Base-by-base conservation (phyloP, 1,140 invertebrate genomes). In the Bilobella aurantiaca region DNA sequence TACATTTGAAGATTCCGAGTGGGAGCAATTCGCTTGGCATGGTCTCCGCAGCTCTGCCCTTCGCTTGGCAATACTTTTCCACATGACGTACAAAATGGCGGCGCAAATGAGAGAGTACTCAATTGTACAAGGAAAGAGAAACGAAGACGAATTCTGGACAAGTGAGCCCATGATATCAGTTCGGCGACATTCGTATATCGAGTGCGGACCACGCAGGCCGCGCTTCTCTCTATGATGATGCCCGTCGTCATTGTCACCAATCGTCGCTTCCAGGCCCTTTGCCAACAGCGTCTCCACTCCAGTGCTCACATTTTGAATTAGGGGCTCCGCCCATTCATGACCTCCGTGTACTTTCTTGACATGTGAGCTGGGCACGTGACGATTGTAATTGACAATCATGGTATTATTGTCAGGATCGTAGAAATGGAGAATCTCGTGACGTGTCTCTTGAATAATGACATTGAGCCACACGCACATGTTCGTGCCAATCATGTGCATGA, bases 401-500 rank as follows among this genome's bases (percentile, higher is more conserved):
- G 71, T 73, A 12, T 64, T 42, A 29, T 70, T 73, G 23, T 70
- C 71, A 1, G 71, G 71, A 59, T 73, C 69, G 57, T 73, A 73
- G 62, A 73, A 73, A n/a, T 67, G 63, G 1, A 78, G 69, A 71
- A 90, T 89, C 75, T 89, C 86, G 74, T 89, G 85, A 71, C 86
- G 86, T 1, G 88, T 90, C 76, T 90, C 88, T 73, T 88, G 85
- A 3, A 90, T 85, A 0, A 90, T 77, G n/a, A 90, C 87, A 74
- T 88, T 85, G 0, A 90, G 73, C 88, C 88, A 90, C 72, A 90
- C 86, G 76, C 87, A 89, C 2, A 90, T 76, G 77, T 91, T 90
- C 2, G 87, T 88, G 1, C 87, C 87, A 53, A 90, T 85, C 85
- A 90, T 86, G 74, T 91, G 88, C 87, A 90, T 89, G 58, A 90